phyloP scores from a whole-genome alignment of 2,113 vertebrate species.

The Trogon melanurus region DNA sequence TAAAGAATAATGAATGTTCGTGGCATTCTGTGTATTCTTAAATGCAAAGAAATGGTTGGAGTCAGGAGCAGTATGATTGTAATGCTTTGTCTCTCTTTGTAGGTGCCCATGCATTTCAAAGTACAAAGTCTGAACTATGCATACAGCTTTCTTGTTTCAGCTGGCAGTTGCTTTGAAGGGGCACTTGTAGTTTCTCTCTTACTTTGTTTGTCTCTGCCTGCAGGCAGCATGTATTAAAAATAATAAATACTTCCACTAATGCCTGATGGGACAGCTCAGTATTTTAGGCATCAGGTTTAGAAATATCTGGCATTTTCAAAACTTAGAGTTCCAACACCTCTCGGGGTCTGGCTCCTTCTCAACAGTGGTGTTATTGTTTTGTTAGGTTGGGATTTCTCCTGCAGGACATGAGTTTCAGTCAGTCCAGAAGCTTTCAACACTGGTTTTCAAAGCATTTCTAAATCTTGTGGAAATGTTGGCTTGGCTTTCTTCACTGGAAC shows the following conservation, averaged over 20 bases:
- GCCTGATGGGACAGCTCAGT: conserved; percentile 6
- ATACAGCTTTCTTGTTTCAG: conserved; percentile 24
- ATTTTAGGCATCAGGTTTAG: conserved; percentile 5
- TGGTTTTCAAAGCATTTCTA: neutral
- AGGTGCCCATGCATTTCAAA: neutral
- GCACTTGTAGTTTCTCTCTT: neutral
- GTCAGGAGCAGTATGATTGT: neutral
- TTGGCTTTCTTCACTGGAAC: neutral
- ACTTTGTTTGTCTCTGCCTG: conserved; percentile 18
- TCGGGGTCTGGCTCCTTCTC: neutral
- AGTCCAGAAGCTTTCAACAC: neutral
- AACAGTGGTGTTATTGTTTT: neutral
- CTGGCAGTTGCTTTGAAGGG: conserved; percentile 31
- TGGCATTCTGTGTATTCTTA: conserved; percentile 25
- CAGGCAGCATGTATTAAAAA: conserved; percentile 26
- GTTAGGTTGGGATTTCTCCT: neutral
- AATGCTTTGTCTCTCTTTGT: conserved; percentile 10
- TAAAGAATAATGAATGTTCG: conserved; percentile 18
- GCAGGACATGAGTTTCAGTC: neutral
- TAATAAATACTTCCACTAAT: neutral
- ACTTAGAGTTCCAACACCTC: neutral
- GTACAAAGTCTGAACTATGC: neutral
- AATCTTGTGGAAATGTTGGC: neutral
- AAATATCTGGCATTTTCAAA: conserved; percentile 15
- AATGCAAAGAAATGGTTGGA: neutral